Evolutionary conservation across 2,888 invertebrate genomes (phyloP).

Genomic region (Drosophila imparisetae): DNA sequence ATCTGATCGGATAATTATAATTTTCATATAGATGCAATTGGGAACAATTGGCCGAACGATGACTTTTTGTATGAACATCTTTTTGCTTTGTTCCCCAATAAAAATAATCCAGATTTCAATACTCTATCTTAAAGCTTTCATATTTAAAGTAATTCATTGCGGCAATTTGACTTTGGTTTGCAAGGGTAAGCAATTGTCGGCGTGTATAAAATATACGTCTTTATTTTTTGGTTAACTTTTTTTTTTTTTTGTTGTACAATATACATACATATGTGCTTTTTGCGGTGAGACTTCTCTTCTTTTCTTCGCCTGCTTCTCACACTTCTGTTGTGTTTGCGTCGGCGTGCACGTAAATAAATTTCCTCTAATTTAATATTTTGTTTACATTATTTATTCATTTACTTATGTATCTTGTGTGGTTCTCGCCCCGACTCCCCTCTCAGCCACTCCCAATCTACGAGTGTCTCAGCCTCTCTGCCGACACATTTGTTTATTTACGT

Average conservation of each 20-base stretch:
- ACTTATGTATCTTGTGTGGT: slow-evolving; percentile 67
- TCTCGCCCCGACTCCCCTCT: neutral
- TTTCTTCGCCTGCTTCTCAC: slow-evolving; percentile 8
- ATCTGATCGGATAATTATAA: too few species aligned
- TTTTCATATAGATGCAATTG: neutral
- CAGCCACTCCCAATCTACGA: neutral
- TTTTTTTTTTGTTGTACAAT: slow-evolving; percentile 61
- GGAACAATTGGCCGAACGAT: neutral
- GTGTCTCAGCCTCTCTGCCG: slow-evolving; percentile 22
- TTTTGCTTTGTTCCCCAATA: neutral
- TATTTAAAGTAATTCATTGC: neutral
- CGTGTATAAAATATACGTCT: neutral
- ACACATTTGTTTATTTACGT: slow-evolving; percentile 49
- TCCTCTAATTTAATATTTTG: slow-evolving; percentile 79
- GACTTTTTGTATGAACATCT: neutral
- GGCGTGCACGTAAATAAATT: slow-evolving; percentile 74
- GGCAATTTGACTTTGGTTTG: neutral
- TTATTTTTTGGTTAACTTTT: slow-evolving; percentile 46
- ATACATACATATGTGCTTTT: slow-evolving; percentile 32
- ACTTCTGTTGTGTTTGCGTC: slow-evolving; percentile 56
- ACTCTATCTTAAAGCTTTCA: neutral
- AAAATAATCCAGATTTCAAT: neutral
- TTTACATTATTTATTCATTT: slow-evolving; percentile 79
- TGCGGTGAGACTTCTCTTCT: slow-evolving; percentile 2
- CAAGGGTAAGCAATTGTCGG: neutral